Evolutionary conservation across 2,113 vertebrate species (phyloP), one percentile per base, ranked within the genome.

Genomic region (Heterocephalus glaber): DNA sequence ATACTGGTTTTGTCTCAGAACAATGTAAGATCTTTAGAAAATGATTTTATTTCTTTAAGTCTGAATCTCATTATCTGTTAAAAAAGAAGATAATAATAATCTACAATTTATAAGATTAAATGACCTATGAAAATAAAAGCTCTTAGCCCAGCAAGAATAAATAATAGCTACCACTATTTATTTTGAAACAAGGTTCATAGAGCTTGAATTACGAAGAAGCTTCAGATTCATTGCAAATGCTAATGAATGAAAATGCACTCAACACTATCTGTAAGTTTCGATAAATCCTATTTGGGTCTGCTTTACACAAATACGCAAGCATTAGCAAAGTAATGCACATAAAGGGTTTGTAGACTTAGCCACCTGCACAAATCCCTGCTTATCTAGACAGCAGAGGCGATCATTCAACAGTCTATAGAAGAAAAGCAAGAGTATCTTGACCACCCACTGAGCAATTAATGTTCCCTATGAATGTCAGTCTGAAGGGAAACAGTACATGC

Each of bases 191-290:
- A 49, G 20, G 56, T 44, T 87, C 44, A 86, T 80, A 91, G 92
- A 86, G 12, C 33, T 72, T 83, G 13, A 82, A 86, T 72, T 52
- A 38, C 12, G 81, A 92, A 68, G 84, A 58, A 54, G 8, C 41
- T 95, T 91, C 56, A 76, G 60, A 91, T 88, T 89, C 79, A 95
- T 79, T 91, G 47, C 60, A 91, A 82, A 70, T 70, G 35, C 24
- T 93, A 83, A 94, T 30, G 44, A 56, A 81, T 22, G 47, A 61
- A 86, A 92, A 80, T 56, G 80, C 79, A 54, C 56, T 79, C 74
- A 52, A 7, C 68, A 66, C 7, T 79, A 24, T 49, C 89, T 96
- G 30, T 85, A 28, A 26, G 10, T 89, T 90, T 47, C 61, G 61
- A 70, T 61, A 54, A 91, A 52, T 76, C 22, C 70, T 41, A 26